Evolutionary conservation across 2,888 invertebrate genomes (phyloP).

Genomic region (Morinoia aosen): DNA sequence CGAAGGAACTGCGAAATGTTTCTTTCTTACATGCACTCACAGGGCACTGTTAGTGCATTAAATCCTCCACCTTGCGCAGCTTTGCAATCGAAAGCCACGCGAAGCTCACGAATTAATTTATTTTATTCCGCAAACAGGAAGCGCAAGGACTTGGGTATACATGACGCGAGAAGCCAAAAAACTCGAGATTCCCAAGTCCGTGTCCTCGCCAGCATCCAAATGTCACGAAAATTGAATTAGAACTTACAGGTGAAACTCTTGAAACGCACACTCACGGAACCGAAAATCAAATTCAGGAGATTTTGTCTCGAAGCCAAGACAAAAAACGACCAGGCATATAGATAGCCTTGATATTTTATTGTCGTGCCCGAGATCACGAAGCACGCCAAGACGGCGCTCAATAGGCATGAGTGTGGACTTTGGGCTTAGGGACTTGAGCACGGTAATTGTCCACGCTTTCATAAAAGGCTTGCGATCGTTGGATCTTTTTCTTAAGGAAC

Average conservation of each 20-base stretch:
- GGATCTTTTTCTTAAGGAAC: not conserved
- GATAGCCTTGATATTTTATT: conserved; percentile 32
- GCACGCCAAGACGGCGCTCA: not conserved
- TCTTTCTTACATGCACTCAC: not conserved
- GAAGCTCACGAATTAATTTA: not conserved
- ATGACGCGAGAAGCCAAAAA: not conserved
- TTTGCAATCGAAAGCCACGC: not conserved
- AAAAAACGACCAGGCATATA: not conserved
- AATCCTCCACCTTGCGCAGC: not conserved
- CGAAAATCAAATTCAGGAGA: not conserved
- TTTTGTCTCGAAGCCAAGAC: not conserved
- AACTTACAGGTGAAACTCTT: not conserved
- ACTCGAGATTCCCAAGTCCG: not conserved
- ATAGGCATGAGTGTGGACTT: not conserved
- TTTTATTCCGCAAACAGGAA: not conserved
- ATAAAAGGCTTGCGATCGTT: not conserved
- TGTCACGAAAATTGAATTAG: not conserved
- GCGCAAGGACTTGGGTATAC: not conserved
- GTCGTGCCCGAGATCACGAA: conserved; percentile 26
- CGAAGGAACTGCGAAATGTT: not conserved
- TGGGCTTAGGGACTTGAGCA: not conserved
- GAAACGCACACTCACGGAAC: not conserved
- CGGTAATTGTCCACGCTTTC: not conserved
- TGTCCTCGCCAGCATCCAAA: not conserved
- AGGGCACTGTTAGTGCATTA: not conserved